These are phyloP conservation scores for Balanococcus diminutus DNA, from an alignment of 2,888 invertebrate genomes.

Conservation along the genomic window DNA sequence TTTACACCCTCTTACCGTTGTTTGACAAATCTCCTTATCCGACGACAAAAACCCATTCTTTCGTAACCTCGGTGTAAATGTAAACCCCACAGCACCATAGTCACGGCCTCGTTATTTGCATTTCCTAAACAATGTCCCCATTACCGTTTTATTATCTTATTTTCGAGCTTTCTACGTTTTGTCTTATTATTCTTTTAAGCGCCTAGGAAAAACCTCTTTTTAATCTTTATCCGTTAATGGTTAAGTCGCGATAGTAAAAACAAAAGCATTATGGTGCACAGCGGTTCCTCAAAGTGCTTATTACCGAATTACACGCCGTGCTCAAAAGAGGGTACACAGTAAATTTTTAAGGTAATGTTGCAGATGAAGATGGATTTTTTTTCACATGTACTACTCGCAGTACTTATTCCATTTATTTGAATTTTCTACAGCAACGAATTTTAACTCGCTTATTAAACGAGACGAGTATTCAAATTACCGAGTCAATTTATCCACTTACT, in stretches of 20 bases:
- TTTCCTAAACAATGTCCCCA: slow-evolving; percentile 53
- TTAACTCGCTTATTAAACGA: background rate
- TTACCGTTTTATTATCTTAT: slow-evolving; percentile 55
- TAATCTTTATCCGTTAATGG: slow-evolving; percentile 52
- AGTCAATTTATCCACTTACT: background rate
- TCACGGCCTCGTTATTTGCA: slow-evolving; percentile 52
- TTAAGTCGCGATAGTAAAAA: slow-evolving; percentile 46
- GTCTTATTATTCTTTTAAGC: slow-evolving; percentile 53
- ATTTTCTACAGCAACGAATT: background rate
- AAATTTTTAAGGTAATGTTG: slow-evolving; percentile 22
- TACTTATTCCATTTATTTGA: background rate
- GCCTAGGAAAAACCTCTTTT: slow-evolving; percentile 43
- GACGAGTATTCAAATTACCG: background rate
- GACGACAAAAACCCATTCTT: slow-evolving; percentile 44
- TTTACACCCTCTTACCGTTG: slow-evolving; percentile 47
- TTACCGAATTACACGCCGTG: slow-evolving; percentile 22
- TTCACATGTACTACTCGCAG: background rate
- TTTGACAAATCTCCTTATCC: slow-evolving; percentile 53
- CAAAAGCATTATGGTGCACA: slow-evolving; percentile 22
- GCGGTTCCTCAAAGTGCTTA: slow-evolving; percentile 38
- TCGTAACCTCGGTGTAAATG: slow-evolving; percentile 51
- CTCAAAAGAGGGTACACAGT: background rate
- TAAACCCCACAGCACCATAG: slow-evolving; percentile 35
- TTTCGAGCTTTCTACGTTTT: slow-evolving; percentile 52
- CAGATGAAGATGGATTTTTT: slow-evolving; percentile 4